A percentile compares a stretch with the other conserved stretches of the same genome.
These are phyloP conservation scores for Acanthosepion lycidas DNA, from an alignment of 2,888 invertebrate species.

Conservation along the genomic window DNA sequence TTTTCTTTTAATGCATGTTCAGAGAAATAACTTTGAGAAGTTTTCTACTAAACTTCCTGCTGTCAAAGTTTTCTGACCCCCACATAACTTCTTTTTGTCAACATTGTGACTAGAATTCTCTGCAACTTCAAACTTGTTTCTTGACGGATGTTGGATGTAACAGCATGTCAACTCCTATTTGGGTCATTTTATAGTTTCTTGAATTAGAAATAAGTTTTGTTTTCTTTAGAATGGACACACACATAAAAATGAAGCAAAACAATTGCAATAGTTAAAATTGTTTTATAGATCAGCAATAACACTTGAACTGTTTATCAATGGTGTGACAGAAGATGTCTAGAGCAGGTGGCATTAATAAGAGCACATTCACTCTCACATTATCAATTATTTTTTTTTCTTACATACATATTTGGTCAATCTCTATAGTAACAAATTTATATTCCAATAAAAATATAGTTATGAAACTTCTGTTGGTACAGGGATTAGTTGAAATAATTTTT, in stretches of 20 bases:
- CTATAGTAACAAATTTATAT: background rate
- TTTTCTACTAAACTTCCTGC: no score
- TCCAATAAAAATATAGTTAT: background rate
- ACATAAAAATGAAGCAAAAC: background rate
- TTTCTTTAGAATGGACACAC: background rate
- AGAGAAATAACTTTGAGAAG: no score
- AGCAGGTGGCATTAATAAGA: conserved; percentile 6
- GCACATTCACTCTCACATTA: background rate
- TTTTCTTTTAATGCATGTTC: no score
- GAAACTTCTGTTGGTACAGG: background rate
- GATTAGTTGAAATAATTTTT: background rate
- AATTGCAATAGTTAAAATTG: conserved; percentile 1
- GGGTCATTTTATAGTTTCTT: no score
- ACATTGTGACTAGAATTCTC: background rate
- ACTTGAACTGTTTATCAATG: background rate
- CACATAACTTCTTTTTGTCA: background rate
- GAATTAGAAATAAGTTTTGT: background rate
- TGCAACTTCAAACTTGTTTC: background rate
- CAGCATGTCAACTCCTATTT: no score
- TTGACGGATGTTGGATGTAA: no score
- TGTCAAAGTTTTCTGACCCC: no score
- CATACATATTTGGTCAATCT: background rate
- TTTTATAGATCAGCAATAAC: conserved; percentile 33
- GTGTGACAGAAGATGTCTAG: conserved; percentile 8
- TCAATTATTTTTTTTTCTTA: background rate